Evolutionary conservation across 2,113 vertebrate species (phyloP), one percentile per base, ranked within the genome.

Genomic region (Cyprinodon variegatus): DNA sequence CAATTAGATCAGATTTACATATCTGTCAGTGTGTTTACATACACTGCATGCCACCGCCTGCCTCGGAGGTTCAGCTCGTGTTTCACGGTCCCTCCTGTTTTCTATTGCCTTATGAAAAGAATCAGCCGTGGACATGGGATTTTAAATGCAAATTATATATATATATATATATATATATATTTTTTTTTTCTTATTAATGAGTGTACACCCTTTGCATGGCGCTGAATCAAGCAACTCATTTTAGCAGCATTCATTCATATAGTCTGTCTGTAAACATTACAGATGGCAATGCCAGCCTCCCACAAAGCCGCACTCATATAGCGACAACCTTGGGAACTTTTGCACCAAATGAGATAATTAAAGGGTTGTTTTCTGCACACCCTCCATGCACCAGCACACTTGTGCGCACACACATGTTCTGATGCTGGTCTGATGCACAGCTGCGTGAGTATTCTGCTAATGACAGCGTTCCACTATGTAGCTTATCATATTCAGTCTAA

Each of bases 301-400:
- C 74, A 76, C 72, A 63, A 87, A 83, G 85, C 71, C 82, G 77
- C 77, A 78, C 38, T 70, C 73, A 45, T 81, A 62, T 41, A 66
- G 79, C 37, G 64, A 67, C 78, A 85, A 77, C 82, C 88, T 77
- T 75, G 84, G 74, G 84, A 88, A 83, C 79, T 22, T 48, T 71
- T 81, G 63, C 86, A 68, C 77, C 29, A 81, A 77, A 86, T 86
- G 65, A 75, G 74, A 89, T 91, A 90, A 93, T 92, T 93, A 89
- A 86, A 87, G 82, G 83, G 29, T 29, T 29, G 29, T 83, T 89
- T 77, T 57, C 63, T 79, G 41, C 36, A 41, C 75, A 77, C 77
- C 60, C 57, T 50, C 46, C 64, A 13, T 66, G 61, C 37, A 10
- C 59, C 57, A 66, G 53, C 59, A 71, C 68, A 48, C 65, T 61